Base-by-base conservation (phyloP, 2,888 invertebrate genomes). In the Thecocarcelia acutangulata region DNA sequence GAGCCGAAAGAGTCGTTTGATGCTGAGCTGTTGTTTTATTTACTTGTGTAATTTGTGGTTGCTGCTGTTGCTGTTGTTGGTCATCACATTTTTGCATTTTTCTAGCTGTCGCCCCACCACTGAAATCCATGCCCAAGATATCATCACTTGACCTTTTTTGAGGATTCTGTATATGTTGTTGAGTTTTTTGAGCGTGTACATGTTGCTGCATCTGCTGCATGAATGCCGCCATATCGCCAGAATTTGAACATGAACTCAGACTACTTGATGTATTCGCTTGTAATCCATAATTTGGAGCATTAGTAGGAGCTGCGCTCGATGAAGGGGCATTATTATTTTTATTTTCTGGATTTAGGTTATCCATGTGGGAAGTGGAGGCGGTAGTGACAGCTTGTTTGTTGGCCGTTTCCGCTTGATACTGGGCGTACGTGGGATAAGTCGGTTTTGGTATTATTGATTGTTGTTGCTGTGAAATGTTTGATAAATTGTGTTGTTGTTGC, bases 161-260 rank as follows among this genome's bases (percentile, higher is more conserved):
- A 0, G 89, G 84, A 84, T 88, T 89, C 56, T 59, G 12, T 83
- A 85, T 33, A 72, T 74, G 76, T 54, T 63, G 75, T 17, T 76
- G 74, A 50, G 15, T 68, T 85, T 88, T 83, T 46, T 84, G 84
- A 1, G 84, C 85, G 66, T 88, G 88, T 21, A 84, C 87, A 84
- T 87, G 87, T 68, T 88, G 88, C 52, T 83, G 84, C 83, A 86
- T 85, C 66, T 88, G 89, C 42, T 89, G 88, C 88, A 89, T 89
- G 77, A 89, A 89, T 0, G 86, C 88, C 1, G 87, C 86, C 87
- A 89, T 88, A 56, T 89, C 89, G 33, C 84, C 87, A 19, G 84
- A 63, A 70, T 61, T 79, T 13, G 69, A 59, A 28, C 75, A 79
- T 2, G 58, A 59, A 40, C 13, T 54, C 15, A 78, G 56, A 13